Conservation (phyloP, 2,113 vertebrate species). For the Manacus vitellinus region DNA sequence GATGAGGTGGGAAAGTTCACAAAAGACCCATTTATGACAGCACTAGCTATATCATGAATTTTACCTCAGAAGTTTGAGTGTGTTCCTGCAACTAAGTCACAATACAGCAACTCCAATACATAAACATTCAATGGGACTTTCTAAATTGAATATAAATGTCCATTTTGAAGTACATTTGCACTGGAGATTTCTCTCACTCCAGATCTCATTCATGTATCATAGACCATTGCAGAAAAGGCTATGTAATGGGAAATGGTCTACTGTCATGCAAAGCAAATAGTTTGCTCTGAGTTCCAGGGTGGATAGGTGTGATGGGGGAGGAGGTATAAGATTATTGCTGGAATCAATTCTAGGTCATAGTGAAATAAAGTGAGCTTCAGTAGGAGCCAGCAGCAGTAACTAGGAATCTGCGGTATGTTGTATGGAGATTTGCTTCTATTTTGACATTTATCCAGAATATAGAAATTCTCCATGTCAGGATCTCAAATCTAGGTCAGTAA, state of each 20-base stretch:
- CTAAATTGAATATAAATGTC: not conserved
- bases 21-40: not conserved
- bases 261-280: not conserved
- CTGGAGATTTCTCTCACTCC: not conserved
- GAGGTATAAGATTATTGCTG: conserved; percentile 6
- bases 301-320: not conserved
- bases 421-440: conserved; percentile 45
- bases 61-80: not conserved
- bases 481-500: conserved; percentile 11
- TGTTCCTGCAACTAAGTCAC: not conserved
- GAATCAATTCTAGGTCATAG: conserved; percentile 16
- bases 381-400: conserved; percentile 32
- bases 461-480: conserved; percentile 27
- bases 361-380: conserved; percentile 32
- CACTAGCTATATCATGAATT: not conserved
- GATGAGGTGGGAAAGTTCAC: not conserved
- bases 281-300: not conserved
- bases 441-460: conserved; percentile 42
- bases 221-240: not conserved
- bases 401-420: conserved; percentile 32
- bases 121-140: not conserved
- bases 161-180: not conserved
- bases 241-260: not conserved
- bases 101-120: not conserved
- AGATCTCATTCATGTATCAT: not conserved